These are phyloP conservation scores for Glaucomys volans DNA, from an alignment of 2,113 vertebrate genomes.

Conservation along the genomic window DNA sequence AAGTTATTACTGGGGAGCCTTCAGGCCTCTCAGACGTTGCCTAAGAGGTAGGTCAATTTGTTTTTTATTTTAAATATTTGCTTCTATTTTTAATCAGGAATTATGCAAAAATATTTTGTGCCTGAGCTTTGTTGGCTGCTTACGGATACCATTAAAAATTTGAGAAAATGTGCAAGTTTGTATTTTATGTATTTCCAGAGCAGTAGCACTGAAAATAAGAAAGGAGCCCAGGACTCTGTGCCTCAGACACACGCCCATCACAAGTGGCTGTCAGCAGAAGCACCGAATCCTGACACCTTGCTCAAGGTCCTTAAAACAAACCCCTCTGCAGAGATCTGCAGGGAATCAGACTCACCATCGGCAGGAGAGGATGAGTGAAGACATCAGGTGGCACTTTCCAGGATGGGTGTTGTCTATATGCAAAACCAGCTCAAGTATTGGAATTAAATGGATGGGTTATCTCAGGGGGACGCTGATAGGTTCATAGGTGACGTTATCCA, in stretches of 20 bases:
- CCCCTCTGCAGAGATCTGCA: neutral
- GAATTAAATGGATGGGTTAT: neutral
- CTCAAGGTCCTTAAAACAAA: neutral
- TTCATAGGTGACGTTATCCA: neutral
- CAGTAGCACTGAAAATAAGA: neutral
- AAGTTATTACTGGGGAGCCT: neutral
- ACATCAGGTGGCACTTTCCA: neutral
- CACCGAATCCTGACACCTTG: neutral
- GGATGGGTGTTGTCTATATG: neutral
- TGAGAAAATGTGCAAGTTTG: neutral
- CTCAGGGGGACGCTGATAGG: neutral
- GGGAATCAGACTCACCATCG: neutral
- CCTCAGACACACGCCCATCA: neutral
- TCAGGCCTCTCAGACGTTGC: neutral
- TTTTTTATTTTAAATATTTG: conserved; percentile 64
- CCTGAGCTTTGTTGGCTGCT: neutral
- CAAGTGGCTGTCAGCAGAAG: neutral
- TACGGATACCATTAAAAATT: neutral
- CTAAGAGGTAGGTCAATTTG: conserved; percentile 2
- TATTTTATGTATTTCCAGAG: conserved; percentile 30
- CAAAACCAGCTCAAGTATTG: neutral
- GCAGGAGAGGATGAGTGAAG: neutral
- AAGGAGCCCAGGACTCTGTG: neutral
- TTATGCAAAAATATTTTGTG: neutral
- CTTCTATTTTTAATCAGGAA: conserved; percentile 42